These are phyloP conservation scores for Crotophaga sulcirostris DNA, from an alignment of 2,113 vertebrate species.

Conservation along the genomic window DNA sequence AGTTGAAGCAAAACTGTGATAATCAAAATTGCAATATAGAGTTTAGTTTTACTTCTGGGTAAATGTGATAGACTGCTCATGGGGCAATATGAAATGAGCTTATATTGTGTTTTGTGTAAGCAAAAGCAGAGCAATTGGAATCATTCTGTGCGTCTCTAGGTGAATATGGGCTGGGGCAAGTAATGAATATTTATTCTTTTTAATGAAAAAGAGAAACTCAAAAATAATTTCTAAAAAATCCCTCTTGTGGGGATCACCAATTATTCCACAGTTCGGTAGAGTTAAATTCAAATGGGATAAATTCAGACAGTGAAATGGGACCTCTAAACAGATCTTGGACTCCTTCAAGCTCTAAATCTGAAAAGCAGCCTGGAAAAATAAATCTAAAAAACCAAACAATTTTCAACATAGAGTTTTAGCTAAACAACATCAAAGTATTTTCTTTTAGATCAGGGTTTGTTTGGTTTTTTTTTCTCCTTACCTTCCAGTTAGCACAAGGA, in stretches of 20 bases:
- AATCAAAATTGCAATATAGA: neutral
- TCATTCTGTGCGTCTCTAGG: neutral
- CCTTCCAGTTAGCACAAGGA: slow-evolving; percentile 87
- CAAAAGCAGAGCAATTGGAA: neutral
- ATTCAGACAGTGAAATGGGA: neutral
- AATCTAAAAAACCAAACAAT: neutral
- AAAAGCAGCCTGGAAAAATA: neutral
- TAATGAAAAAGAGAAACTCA: neutral
- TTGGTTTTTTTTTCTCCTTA: slow-evolving; percentile 56
- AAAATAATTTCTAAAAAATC: neutral
- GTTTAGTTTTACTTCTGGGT: neutral
- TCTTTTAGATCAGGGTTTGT: neutral
- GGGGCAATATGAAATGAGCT: neutral
- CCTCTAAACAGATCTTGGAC: neutral
- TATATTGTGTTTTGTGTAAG: neutral
- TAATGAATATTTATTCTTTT: neutral
- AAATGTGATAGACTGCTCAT: rapidly evolving
- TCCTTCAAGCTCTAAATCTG: neutral
- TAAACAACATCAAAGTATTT: neutral
- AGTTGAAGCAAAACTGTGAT: neutral
- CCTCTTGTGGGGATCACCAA: neutral
- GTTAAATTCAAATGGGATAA: neutral
- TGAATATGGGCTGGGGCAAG: neutral
- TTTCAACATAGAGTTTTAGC: neutral
- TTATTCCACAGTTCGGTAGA: neutral